Conservation (phyloP, 2,113 vertebrate species). For the Chionis minor region DNA sequence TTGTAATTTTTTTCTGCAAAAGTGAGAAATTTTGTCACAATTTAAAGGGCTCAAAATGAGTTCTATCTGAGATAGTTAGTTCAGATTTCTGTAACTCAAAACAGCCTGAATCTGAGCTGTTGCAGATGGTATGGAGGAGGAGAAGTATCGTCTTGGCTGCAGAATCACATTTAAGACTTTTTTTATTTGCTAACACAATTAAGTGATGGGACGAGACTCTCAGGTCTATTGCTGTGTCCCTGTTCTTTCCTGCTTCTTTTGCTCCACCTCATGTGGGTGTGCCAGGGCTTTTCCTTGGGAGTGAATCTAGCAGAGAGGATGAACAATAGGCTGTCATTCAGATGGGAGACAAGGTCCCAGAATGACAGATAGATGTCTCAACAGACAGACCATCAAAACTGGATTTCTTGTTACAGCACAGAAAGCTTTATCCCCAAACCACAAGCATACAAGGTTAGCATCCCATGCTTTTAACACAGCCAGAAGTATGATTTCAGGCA, state of each 20-base stretch:
- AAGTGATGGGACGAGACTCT: not conserved
- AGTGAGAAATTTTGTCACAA: not conserved
- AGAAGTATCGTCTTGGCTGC: not conserved
- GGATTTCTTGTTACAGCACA: not conserved
- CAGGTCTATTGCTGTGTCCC: not conserved
- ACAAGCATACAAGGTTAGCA: not conserved
- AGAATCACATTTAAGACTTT: not conserved
- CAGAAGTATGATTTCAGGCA: not conserved
- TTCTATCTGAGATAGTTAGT: not conserved
- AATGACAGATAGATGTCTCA: not conserved
- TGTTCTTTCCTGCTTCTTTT: not conserved
- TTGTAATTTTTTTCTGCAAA: not conserved
- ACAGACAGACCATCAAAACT: not conserved
- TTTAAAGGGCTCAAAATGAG: constrained; percentile 4
- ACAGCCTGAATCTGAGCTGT: constrained; percentile 12
- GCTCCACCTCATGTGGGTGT: not conserved
- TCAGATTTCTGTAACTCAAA: constrained; percentile 26
- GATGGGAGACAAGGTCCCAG: not conserved
- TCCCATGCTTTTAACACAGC: not conserved
- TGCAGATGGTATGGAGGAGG: constrained; percentile 63
- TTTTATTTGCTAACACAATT: not conserved
- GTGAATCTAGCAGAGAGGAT: not conserved
- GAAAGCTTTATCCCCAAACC: not conserved
- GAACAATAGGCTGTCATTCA: not conserved
- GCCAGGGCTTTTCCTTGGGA: not conserved